Percentiles rank a stretch among this genome's conserved stretches.
phyloP scores from a whole-genome alignment of 1,140 invertebrate genomes.

The Saccostrea cuccullata region DNA sequence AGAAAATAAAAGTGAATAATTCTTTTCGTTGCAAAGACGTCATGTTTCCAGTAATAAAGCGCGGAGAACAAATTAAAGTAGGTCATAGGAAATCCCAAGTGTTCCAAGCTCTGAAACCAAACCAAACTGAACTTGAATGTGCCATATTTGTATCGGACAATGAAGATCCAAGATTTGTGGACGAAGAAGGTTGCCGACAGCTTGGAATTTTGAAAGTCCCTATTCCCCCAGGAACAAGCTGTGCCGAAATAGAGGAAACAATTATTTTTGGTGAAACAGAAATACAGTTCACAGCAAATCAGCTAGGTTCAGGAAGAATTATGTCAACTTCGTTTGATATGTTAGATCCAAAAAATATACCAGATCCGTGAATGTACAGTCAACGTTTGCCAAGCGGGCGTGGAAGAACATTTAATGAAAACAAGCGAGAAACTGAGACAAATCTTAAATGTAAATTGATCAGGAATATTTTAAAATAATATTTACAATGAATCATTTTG shows the following conservation, averaged over 20 bases:
- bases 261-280: slow-evolving; percentile 39
- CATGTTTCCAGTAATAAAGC: slow-evolving; percentile 34
- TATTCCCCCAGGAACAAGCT: neutral
- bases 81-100: slow-evolving; percentile 38
- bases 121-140: slow-evolving; percentile 44
- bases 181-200: slow-evolving; percentile 36
- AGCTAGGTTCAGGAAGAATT: neutral
- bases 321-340: neutral
- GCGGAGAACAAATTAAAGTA: slow-evolving; percentile 5
- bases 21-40: slow-evolving; percentile 46
- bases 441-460: no score
- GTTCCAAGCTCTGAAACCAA: slow-evolving; percentile 39
- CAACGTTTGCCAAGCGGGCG: no score
- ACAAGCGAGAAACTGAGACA: no score
- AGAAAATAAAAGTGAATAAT: slow-evolving; percentile 39
- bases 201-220: slow-evolving; percentile 36
- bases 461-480: no score
- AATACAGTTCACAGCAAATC: neutral
- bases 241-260: slow-evolving; percentile 23
- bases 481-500: no score
- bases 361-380: neutral
- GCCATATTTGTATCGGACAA: slow-evolving; percentile 38
- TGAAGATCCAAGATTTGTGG: slow-evolving; percentile 43
- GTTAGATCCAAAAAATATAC: neutral
- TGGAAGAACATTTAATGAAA: no score